Conservation (phyloP, 1,140 invertebrate species). For the Leptinotarsa undecemlineata region DNA sequence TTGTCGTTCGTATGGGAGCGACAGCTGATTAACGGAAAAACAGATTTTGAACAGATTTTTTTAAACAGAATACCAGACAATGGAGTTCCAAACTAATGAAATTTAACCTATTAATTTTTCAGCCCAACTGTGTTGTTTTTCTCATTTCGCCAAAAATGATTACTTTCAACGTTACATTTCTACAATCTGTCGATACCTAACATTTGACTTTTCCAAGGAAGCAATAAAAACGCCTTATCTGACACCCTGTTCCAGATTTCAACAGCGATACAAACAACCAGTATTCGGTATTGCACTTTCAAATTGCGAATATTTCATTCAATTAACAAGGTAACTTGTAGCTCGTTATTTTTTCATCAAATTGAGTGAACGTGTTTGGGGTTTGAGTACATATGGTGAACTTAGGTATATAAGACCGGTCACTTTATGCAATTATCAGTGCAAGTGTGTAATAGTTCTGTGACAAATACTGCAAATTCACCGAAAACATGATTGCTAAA, state of each 20-base stretch:
- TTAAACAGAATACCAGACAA: no score
- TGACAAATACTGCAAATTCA: neutral
- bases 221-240: conserved; percentile 6
- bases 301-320: conserved; percentile 29
- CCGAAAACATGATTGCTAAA: conserved; percentile 13
- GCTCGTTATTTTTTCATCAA: conserved; percentile 18
- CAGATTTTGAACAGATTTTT: no score
- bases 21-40: no score
- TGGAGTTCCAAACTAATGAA: no score
- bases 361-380: conserved; percentile 28
- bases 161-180: no score
- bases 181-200: no score
- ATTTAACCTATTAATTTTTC: no score
- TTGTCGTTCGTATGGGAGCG: no score
- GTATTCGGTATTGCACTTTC: conserved; percentile 27
- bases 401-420: conserved; percentile 7
- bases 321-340: conserved; percentile 26
- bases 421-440: conserved; percentile 12
- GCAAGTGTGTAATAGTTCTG: neutral
- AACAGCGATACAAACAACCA: neutral
- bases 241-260: conserved; percentile 4
- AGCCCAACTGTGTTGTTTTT: no score
- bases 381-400: conserved; percentile 7
- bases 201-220: conserved; percentile 6
- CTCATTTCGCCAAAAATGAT: no score